Base-by-base conservation (phyloP, 2,888 invertebrate genomes). In the Ornithoptera alexandrae region DNA sequence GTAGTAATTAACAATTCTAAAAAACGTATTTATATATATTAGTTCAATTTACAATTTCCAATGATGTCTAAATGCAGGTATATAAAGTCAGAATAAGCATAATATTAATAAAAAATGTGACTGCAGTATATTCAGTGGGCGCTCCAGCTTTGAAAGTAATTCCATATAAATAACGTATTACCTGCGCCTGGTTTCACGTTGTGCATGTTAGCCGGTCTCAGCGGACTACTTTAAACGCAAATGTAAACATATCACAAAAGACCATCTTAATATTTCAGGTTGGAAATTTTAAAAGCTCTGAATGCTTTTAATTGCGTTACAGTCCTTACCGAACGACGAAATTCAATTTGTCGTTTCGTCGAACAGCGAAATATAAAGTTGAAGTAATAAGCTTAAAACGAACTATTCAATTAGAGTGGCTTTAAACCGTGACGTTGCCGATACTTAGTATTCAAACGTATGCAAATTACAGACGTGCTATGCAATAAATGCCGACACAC, bases 391-490 rank as follows among this genome's bases (percentile, higher is more conserved):
- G 81, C 85, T 83, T 86, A 87, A 86, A 92, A 88, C 84, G 88
- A 89, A 90, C 84, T 87, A 89, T 91, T 89, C 89, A 91, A 91
- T 92, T 91, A 90, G 88, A 90, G 85, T 86, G 84, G 84, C 86
- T 87, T 84, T 82, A 87, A 88, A 86, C 89, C 85, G 79, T 90
- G 89, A 88, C 90, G 86, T 83, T 80, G 79, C 74, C 76, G 81
- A 83, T 84, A 89, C 88, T 92, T 90, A 90, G 87, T 91, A 92
- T 92, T 91, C 92, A 92, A 92, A 92, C 92, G 88, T 88, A 92
- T 92, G 92, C 90, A 92, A 92, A 92, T 92, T 89, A 86, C 88
- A 88, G 87, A 88, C 91, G 90, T 89, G 90, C 90, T 88, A 88
- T 90, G 90, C 91, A 92, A 92, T 92, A 92, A 92, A 92, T 91